A percentile compares a stretch with the other conserved stretches of the same genome.
Evolutionary conservation across 2,113 vertebrate genomes (phyloP).

Genomic region (Tragulus kanchil): DNA sequence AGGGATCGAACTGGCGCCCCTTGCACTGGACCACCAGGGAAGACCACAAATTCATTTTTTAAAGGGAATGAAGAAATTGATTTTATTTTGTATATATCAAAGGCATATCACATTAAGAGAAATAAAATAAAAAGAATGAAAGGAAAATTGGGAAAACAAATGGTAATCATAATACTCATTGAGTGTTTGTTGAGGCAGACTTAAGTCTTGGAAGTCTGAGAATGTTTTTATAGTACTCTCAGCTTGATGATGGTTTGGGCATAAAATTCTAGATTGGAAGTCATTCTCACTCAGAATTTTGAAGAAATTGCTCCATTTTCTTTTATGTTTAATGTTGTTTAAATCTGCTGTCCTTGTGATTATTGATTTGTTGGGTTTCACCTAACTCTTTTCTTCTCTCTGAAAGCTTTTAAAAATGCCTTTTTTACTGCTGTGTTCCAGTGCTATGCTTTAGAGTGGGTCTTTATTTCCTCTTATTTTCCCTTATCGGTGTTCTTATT

Average conservation of each 20-base stretch:
- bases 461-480: not conserved
- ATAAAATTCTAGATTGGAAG: not conserved
- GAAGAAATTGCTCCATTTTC: not conserved
- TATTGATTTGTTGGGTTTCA: not conserved
- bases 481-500: not conserved
- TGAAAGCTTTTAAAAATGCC: not conserved
- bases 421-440: not conserved
- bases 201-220: not conserved
- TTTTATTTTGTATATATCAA: constrained; percentile 39
- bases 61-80: not conserved
- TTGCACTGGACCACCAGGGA: no score
- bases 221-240: not conserved
- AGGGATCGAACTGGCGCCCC: no score
- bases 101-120: not conserved
- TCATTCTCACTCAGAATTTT: not conserved
- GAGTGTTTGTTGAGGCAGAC: not conserved
- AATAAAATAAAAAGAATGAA: not conserved
- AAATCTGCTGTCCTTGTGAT: not conserved
- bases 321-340: not conserved
- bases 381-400: not conserved
- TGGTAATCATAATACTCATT: not conserved
- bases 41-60: not conserved
- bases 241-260: not conserved
- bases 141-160: not conserved
- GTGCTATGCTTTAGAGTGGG: not conserved